phyloP scores from a whole-genome alignment of 1,140 invertebrate genomes.

The Drosophila ohnishii region DNA sequence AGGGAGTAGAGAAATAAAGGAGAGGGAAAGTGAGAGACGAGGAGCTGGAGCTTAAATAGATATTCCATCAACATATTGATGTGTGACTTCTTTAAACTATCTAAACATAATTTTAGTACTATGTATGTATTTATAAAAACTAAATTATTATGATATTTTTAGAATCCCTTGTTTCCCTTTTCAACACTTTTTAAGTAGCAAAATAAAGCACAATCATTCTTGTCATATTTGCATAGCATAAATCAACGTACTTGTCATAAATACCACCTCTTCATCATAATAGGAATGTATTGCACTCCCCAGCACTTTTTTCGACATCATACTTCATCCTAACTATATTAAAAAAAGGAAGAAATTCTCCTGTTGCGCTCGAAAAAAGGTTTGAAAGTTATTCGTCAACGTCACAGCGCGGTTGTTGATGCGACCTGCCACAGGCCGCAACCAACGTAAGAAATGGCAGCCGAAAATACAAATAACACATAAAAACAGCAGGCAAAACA shows the following conservation, averaged over 20 bases:
- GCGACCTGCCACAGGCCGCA: slow-evolving; percentile 36
- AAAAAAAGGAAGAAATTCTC: slow-evolving; percentile 16
- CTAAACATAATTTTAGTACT: neutral
- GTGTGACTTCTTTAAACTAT: too few species aligned
- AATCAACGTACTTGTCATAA: slow-evolving; percentile 37
- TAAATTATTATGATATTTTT: too few species aligned
- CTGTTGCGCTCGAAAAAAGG: slow-evolving; percentile 34
- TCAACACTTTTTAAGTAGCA: neutral
- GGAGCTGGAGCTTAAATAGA: neutral
- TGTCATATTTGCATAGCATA: slow-evolving; percentile 24
- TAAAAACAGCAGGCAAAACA: slow-evolving; percentile 13
- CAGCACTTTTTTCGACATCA: slow-evolving; percentile 22
- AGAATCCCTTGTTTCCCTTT: neutral
- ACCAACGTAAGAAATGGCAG: slow-evolving; percentile 50
- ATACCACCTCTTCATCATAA: slow-evolving; percentile 31
- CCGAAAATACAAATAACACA: slow-evolving; percentile 11
- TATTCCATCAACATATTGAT: slow-evolving; percentile 2
- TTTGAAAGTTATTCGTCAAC: slow-evolving; percentile 71
- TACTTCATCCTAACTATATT: slow-evolving; percentile 16
- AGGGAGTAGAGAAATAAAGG: neutral
- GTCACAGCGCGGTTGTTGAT: slow-evolving; percentile 51
- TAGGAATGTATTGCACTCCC: slow-evolving; percentile 41
- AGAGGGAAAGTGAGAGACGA: slow-evolving; percentile 6
- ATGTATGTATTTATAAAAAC: too few species aligned
- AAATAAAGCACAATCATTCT: neutral